Evolutionary conservation across 2,888 invertebrate genomes (phyloP).

Genomic region (Mythimna impura): DNA sequence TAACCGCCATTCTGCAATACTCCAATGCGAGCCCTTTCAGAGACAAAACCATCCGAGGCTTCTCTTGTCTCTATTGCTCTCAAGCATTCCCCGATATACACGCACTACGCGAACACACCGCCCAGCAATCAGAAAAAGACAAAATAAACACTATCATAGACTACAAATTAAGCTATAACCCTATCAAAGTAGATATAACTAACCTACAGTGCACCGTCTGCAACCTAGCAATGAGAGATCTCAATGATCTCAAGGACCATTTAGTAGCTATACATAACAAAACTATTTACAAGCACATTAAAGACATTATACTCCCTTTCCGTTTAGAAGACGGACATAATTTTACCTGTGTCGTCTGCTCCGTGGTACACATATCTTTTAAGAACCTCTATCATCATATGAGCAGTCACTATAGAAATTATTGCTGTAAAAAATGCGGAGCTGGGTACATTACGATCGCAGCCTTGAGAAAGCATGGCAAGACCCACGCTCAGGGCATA

Average conservation of each 20-base stretch:
- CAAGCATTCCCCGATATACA: conserved; percentile 82
- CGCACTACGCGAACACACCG: conserved; percentile 81
- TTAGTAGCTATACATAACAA: conserved; percentile 79
- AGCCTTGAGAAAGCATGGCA: conserved; percentile 85
- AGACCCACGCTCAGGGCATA: conserved; percentile 86
- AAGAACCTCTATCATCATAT: conserved; percentile 87
- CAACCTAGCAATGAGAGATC: conserved; percentile 78
- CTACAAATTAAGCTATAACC: conserved; percentile 87
- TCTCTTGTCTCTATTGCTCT: conserved; percentile 87
- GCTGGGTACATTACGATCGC: conserved; percentile 86
- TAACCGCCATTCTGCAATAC: conserved; percentile 85
- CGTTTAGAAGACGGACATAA: conserved; percentile 82
- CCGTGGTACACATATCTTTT: conserved; percentile 84
- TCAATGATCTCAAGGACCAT: conserved; percentile 84
- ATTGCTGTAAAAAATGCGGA: conserved; percentile 87
- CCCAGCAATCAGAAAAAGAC: conserved; percentile 82
- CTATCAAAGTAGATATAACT: conserved; percentile 87
- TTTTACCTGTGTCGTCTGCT: conserved; percentile 84
- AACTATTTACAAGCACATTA: conserved; percentile 82
- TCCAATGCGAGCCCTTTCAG: conserved; percentile 88
- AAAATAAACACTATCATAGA: conserved; percentile 86
- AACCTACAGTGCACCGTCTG: conserved; percentile 82
- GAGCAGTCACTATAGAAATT: conserved; percentile 88
- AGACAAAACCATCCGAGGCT: conserved; percentile 85
- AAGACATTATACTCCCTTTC: conserved; percentile 87